These are phyloP conservation scores for Brachionus rotundiformis DNA, from an alignment of 1,140 invertebrate genomes.

Conservation along the genomic window DNA sequence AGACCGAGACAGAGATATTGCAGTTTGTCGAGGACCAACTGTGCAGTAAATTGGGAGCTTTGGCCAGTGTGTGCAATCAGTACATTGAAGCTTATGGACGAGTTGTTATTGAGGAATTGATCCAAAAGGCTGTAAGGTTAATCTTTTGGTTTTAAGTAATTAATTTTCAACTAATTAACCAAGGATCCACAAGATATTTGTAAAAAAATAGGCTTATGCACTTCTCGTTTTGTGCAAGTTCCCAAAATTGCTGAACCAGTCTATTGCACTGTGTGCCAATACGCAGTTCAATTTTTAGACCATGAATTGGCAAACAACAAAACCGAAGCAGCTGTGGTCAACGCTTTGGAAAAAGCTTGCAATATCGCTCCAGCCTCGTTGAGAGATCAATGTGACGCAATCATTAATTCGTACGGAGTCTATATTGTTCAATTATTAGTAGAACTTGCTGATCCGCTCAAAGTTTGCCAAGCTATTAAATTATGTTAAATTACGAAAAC, in stretches of 20 bases:
- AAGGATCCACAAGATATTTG: slow-evolving; percentile 14
- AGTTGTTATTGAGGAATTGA: slow-evolving; percentile 11
- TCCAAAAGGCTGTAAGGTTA: background rate
- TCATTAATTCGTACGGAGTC: slow-evolving; percentile 36
- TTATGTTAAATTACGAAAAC: slow-evolving; percentile 8
- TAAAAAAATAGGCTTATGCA: slow-evolving; percentile 25
- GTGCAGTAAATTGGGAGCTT: slow-evolving; percentile 38
- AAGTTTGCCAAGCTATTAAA: slow-evolving; percentile 46
- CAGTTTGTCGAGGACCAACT: slow-evolving; percentile 21
- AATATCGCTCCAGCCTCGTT: background rate
- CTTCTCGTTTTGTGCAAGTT: background rate
- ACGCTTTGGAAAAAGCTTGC: slow-evolving; percentile 49
- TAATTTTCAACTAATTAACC: background rate
- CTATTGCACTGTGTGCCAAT: slow-evolving; percentile 48
- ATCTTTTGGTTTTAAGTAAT: background rate
- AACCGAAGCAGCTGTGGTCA: slow-evolving; percentile 28
- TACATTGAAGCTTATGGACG: slow-evolving; percentile 37
- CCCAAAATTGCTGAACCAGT: background rate
- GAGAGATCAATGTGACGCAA: slow-evolving; percentile 25
- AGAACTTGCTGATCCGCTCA: slow-evolving; percentile 31
- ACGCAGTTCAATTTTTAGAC: slow-evolving; percentile 50
- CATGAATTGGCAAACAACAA: slow-evolving; percentile 33
- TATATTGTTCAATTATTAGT: slow-evolving; percentile 41
- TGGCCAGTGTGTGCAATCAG: slow-evolving; percentile 11
- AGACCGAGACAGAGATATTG: slow-evolving; percentile 32